Percentiles rank a stretch among this genome's conserved stretches.
Evolutionary conservation across 2,797 vertebrate genomes (phyloP).

Genomic region (Malacoctenus gilli): DNA sequence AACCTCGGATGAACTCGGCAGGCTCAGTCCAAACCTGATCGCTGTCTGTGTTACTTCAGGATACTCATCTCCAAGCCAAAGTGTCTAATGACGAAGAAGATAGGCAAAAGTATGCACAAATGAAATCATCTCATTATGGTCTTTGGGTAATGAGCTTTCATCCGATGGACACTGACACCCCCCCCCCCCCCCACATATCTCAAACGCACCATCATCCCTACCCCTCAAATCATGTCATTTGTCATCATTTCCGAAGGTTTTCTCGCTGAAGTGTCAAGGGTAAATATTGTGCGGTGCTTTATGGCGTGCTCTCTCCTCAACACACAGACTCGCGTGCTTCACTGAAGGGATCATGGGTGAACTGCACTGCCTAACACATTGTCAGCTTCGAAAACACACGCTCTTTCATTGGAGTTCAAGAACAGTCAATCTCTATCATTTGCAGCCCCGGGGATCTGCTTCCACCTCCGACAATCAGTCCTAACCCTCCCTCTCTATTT

Average conservation of each 20-base stretch:
- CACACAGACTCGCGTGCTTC: background rate
- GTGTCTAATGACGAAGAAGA: conserved; percentile 53
- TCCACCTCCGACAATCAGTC: conserved; percentile 35
- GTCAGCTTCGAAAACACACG: conserved; percentile 17
- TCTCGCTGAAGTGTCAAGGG: too few relatives aligned
- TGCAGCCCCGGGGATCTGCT: conserved; percentile 15
- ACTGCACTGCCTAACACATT: conserved; percentile 29
- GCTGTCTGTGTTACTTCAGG: conserved; percentile 25
- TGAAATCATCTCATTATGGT: conserved; percentile 59
- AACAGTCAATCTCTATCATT: conserved; percentile 37
- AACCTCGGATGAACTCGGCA: conserved; percentile 26
- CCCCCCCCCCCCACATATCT: background rate
- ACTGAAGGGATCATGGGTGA: background rate
- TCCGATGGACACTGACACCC: background rate
- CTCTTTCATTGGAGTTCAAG: conserved; percentile 25
- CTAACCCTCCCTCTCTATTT: background rate
- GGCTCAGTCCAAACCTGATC: conserved; percentile 12
- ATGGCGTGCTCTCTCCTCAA: background rate
- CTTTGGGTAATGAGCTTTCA: conserved; percentile 64
- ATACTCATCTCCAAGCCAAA: conserved; percentile 17
- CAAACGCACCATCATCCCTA: too few relatives aligned
- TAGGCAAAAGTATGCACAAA: conserved; percentile 39
- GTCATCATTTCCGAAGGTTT: too few relatives aligned
- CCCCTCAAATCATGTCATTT: too few relatives aligned
- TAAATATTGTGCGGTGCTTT: background rate